These are phyloP conservation scores for Dolichallabes microphthalmus DNA, from an alignment of 2,113 vertebrate species.

Conservation along the genomic window DNA sequence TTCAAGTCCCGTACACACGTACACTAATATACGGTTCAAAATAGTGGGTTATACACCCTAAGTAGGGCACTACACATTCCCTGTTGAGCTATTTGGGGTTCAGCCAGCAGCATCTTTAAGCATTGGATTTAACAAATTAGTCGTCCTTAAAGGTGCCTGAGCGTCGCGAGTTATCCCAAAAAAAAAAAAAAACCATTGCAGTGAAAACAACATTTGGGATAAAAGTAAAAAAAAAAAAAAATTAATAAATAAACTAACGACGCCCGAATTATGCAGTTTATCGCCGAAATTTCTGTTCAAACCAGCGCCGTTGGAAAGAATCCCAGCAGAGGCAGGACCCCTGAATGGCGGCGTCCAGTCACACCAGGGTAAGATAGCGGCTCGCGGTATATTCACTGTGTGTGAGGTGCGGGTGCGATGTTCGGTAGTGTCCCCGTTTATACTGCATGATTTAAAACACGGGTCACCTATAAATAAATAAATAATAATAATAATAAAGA, in stretches of 20 bases:
- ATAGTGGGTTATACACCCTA: neutral
- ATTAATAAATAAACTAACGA: neutral
- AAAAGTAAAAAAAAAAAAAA: neutral
- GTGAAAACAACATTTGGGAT: neutral
- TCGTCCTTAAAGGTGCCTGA: conserved; percentile 23
- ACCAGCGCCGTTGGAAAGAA: rapidly evolving
- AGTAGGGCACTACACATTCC: neutral
- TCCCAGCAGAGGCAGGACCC: conserved; percentile 52
- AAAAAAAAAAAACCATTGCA: neutral
- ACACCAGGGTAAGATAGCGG: conserved; percentile 51
- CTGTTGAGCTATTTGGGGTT: neutral
- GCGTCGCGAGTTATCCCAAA: neutral
- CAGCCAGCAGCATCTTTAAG: neutral
- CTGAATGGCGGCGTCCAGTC: conserved; percentile 58
- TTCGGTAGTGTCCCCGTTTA: neutral
- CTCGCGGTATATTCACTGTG: neutral
- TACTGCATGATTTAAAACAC: neutral
- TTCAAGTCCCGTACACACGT: neutral
- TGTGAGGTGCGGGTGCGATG: no score
- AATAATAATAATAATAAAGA: no score
- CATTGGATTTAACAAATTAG: neutral
- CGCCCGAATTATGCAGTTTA: neutral
- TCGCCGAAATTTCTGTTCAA: neutral
- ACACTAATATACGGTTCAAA: neutral
- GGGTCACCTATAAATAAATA: neutral